These are phyloP conservation scores for Fistularia commersonii DNA, from an alignment of 2,797 vertebrate genomes.

Conservation along the genomic window DNA sequence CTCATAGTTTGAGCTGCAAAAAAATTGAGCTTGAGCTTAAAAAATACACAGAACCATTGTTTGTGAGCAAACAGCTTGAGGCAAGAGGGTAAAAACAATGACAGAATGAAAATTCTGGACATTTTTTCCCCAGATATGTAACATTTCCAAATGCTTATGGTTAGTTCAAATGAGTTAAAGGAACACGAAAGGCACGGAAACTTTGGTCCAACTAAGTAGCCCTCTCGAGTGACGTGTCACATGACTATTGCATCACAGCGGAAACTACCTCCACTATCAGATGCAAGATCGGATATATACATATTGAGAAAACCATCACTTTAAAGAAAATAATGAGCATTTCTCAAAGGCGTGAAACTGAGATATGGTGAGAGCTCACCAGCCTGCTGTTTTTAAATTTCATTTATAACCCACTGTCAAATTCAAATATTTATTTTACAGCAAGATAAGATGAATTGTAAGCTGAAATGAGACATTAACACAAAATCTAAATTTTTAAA, in stretches of 20 bases:
- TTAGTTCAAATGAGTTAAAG: slow-evolving; percentile 84
- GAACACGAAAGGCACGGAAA: slow-evolving; percentile 98
- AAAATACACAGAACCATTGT: slow-evolving; percentile 85
- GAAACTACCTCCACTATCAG: slow-evolving; percentile 72
- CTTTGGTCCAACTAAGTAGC: slow-evolving; percentile 96
- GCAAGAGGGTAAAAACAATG: slow-evolving; percentile 12
- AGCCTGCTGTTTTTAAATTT: too few species aligned
- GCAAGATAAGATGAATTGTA: too few species aligned
- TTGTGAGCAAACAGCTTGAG: slow-evolving; percentile 80
- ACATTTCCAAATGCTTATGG: slow-evolving; percentile 29
- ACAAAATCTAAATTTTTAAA: too few species aligned
- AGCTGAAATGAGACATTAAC: too few species aligned
- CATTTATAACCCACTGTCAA: too few species aligned
- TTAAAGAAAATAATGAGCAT: too few species aligned
- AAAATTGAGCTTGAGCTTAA: slow-evolving; percentile 73
- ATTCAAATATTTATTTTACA: too few species aligned
- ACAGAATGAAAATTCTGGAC: slow-evolving; percentile 3
- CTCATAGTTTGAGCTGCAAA: slow-evolving; percentile 89
- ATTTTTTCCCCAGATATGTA: background rate
- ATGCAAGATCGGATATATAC: slow-evolving; percentile 12
- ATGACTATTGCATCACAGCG: slow-evolving; percentile 71
- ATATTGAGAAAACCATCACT: slow-evolving; percentile 9
- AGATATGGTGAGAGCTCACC: too few species aligned
- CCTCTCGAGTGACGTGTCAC: slow-evolving; percentile 83
- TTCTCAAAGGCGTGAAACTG: too few species aligned